These are phyloP conservation scores for Chloroclysta siterata DNA, from an alignment of 2,888 invertebrate genomes.

Conservation along the genomic window DNA sequence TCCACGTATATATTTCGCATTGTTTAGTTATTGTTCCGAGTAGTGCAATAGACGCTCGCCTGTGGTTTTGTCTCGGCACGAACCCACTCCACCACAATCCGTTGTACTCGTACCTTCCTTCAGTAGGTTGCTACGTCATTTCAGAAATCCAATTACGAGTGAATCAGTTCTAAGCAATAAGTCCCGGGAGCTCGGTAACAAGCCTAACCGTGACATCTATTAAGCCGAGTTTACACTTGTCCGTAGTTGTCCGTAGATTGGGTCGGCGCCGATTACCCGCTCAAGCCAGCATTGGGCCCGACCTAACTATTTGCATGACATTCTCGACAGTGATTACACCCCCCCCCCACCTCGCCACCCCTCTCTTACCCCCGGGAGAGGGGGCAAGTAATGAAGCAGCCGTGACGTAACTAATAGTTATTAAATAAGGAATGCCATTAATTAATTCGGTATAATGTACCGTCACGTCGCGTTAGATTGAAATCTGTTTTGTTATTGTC, in stretches of 20 bases:
- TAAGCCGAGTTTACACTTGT: constrained; percentile 34
- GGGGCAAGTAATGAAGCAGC: constrained; percentile 29
- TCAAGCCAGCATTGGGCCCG: constrained; percentile 11
- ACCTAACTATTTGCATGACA: constrained; percentile 29
- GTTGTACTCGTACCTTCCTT: background rate
- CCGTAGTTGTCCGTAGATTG: constrained; percentile 17
- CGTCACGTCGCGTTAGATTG: constrained; percentile 20
- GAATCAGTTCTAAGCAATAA: constrained; percentile 20
- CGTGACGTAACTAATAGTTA: constrained; percentile 34
- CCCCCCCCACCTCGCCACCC: background rate
- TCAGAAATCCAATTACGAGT: constrained; percentile 9
- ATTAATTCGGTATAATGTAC: constrained; percentile 20
- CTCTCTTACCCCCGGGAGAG: background rate
- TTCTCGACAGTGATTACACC: constrained; percentile 28
- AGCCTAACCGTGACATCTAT: constrained; percentile 39
- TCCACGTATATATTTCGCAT: no score
- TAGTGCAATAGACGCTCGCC: no score
- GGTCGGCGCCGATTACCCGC: constrained; percentile 18
- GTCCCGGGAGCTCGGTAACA: constrained; percentile 26
- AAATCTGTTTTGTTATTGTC: constrained; percentile 24
- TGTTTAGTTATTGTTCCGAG: no score
- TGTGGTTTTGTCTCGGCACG: no score
- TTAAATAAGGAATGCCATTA: constrained; percentile 32
- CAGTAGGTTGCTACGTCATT: constrained; percentile 1
- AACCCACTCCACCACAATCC: no score